phyloP scores from a whole-genome alignment of 2,797 vertebrate species.

The Bucorvus abyssinicus region DNA sequence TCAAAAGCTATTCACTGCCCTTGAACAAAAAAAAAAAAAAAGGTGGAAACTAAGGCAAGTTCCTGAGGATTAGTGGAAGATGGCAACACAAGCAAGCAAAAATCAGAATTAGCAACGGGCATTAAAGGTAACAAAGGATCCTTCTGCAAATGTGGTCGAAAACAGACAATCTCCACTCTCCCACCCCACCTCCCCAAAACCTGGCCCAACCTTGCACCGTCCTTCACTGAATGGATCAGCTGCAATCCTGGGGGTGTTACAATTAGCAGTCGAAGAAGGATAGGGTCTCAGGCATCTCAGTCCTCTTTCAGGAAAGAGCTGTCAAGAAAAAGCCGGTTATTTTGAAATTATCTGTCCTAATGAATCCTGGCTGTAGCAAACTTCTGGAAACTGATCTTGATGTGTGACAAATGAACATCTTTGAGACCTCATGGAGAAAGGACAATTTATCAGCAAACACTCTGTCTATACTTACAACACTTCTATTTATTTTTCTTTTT shows the following conservation, averaged over 20 bases:
- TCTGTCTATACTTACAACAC: not conserved
- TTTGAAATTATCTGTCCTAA: not conserved
- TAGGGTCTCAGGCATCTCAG: not conserved
- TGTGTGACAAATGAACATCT: not conserved
- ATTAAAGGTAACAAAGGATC: not conserved
- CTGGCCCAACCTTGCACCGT: not conserved
- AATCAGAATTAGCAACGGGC: not conserved
- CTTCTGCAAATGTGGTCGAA: not conserved
- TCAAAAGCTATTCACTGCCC: not conserved
- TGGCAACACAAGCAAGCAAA: not conserved
- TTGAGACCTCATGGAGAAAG: not conserved
- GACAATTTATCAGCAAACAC: not conserved
- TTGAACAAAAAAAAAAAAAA: not conserved
- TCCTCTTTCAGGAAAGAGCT: not conserved
- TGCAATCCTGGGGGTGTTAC: not conserved
- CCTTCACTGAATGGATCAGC: not conserved
- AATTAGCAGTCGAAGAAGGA: not conserved
- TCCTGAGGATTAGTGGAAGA: not conserved
- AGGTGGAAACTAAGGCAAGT: not conserved
- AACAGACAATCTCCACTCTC: not conserved
- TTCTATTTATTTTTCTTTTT: not conserved
- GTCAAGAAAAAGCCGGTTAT: not conserved
- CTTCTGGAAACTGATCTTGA: accelerated
- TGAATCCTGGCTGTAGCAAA: not conserved
- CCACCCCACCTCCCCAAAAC: accelerated